Percentiles rank a stretch among this genome's conserved stretches.
Conservation (phyloP, 2,888 invertebrate genomes). For the Labia minor region DNA sequence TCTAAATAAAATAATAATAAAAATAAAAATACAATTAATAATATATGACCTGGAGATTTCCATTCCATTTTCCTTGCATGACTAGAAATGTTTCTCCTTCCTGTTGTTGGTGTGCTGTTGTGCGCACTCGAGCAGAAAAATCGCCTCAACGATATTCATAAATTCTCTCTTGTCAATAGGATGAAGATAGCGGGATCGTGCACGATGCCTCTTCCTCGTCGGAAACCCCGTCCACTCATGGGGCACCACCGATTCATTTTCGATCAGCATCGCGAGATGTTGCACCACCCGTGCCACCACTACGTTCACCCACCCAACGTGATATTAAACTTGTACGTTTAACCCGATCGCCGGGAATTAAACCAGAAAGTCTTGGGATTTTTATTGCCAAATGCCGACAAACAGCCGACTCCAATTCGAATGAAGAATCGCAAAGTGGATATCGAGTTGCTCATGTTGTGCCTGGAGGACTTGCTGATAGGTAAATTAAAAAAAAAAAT, state of each 20-base stretch:
- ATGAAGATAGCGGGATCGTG: conserved; percentile 65
- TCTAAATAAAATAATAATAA: too few species aligned
- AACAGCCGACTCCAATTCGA: conserved; percentile 36
- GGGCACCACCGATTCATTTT: conserved; percentile 43
- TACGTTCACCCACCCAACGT: conserved; percentile 41
- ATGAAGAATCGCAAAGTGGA: conserved; percentile 43
- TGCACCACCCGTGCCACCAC: conserved; percentile 37
- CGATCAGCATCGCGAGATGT: conserved; percentile 43
- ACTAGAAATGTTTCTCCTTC: neutral
- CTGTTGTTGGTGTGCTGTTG: conserved; percentile 7
- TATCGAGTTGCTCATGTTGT: conserved; percentile 62
- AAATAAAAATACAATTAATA: too few species aligned
- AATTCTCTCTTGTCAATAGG: conserved; percentile 35
- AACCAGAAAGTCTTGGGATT: conserved; percentile 53
- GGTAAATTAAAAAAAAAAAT: conserved; percentile 37
- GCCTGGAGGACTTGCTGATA: conserved; percentile 56
- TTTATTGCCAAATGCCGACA: conserved; percentile 57
- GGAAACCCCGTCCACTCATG: conserved; percentile 37
- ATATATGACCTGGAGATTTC: too few species aligned
- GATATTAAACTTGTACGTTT: conserved; percentile 44
- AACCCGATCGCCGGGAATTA: conserved; percentile 40
- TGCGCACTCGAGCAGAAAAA: conserved; percentile 20
- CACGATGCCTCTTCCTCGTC: conserved; percentile 61
- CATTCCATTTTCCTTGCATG: neutral
- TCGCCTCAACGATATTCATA: conserved; percentile 21